Evolutionary conservation across 2,888 invertebrate species (phyloP).

Genomic region (Synanthedon tipuliformis): DNA sequence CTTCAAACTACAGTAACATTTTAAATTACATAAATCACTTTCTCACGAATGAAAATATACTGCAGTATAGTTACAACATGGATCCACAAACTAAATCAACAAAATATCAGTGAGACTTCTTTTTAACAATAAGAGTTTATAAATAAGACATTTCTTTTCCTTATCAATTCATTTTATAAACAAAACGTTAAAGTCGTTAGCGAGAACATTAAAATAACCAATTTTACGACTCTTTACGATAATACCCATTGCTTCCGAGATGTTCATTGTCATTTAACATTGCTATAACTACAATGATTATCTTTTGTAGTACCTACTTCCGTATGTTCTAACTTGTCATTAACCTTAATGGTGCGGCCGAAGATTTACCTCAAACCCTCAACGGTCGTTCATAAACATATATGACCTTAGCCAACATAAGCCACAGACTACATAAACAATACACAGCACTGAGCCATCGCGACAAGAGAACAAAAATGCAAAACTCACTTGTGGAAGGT

Average conservation of each 20-base stretch:
- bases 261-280: not conserved
- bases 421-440: too few relatives aligned
- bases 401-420: not conserved
- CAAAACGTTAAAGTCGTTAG: not conserved
- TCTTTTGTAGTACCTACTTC: not conserved
- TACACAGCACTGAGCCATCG: too few relatives aligned
- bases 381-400: not conserved
- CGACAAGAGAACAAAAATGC: too few relatives aligned
- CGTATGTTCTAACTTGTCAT: not conserved
- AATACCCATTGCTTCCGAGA: not conserved
- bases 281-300: not conserved
- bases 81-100: too few relatives aligned
- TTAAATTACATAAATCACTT: too few relatives aligned
- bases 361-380: not conserved
- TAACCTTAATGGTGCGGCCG: not conserved
- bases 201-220: not conserved
- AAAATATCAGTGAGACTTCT: too few relatives aligned
- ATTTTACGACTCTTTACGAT: not conserved
- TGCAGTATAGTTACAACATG: too few relatives aligned
- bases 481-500: too few relatives aligned
- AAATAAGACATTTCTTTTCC: not conserved
- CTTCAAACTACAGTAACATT: too few relatives aligned
- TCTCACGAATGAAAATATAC: too few relatives aligned
- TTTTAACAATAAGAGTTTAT: not conserved
- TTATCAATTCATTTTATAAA: not conserved